Base-by-base conservation (phyloP, 2,113 vertebrate species). In the Morphnarchus princeps region DNA sequence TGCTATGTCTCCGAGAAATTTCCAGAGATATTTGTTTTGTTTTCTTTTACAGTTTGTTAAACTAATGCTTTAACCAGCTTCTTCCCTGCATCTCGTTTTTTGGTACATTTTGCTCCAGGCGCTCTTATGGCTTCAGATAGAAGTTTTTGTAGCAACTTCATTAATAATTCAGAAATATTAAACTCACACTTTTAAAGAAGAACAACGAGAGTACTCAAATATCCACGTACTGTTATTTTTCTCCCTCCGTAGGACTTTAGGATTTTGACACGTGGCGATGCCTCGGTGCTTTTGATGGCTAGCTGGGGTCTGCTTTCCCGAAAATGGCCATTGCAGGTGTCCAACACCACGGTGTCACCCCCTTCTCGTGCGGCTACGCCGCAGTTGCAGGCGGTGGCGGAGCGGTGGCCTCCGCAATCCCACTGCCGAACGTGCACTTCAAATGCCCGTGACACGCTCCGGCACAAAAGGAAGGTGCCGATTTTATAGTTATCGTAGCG, bases 201-300 rank as follows among this genome's bases (percentile, higher is more conserved):
- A 54, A 4, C 11, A 71, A 11, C 14, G 13, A 38, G 28, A 38
- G 18, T 5, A 28, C 38, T n/a, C 38, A 28, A 58, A 58, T 36
- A 16, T 29, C 83, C 78, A 98, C 98, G 4, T 98, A 99, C 98
- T 76, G 98, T 99, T 88, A 99, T 97, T 97, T 99, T 99, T 85
- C 98, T 98, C 38, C 98, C 98, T 84, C 98, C 98, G 7, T 98
- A 98, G 38, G 98, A 96, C 96, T 98, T 97, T 13, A 98, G 93
- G 93, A 99, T 98, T 93, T 95, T 97, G 90, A 98, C 96, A 1
- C 2, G 95, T 4, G 95, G 89, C 0, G 80, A 89, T 12, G 82
- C 58, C 71, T 92, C 72, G 0, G 95, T 71, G 93, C 74, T 98
- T 94, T 78, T 98, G 74, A 99, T 5, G 13, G 90, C 91, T 4